A percentile compares a stretch with the other conserved stretches of the same genome.
These are phyloP conservation scores for Ephialtes manifestator DNA, from an alignment of 2,888 invertebrate species.

Conservation along the genomic window DNA sequence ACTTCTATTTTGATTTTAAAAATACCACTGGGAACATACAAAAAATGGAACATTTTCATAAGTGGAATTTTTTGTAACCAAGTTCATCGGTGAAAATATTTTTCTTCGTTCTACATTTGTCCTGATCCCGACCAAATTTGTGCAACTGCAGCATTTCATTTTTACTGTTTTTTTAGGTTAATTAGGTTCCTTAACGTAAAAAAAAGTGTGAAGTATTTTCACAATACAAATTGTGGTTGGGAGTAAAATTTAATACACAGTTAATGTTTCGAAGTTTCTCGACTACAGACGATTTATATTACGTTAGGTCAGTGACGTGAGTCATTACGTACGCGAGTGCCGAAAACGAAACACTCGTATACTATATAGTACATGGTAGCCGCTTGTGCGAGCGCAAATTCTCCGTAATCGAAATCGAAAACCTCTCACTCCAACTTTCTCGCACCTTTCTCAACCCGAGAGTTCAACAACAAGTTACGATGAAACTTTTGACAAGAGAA, in stretches of 20 bases:
- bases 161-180: no score
- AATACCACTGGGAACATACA: no score
- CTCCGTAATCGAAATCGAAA: not conserved
- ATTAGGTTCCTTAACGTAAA: no score
- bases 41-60: no score
- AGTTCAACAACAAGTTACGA: conserved; percentile 3
- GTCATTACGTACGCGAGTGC: not conserved
- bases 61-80: no score
- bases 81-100: no score
- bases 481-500: conserved; percentile 28
- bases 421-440: conserved; percentile 58
- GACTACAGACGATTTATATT: conserved; percentile 51
- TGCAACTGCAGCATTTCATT: no score
- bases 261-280: not conserved
- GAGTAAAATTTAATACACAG: not conserved
- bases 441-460: conserved; percentile 37
- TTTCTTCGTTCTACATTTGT: no score
- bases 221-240: not conserved
- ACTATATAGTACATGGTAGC: conserved; percentile 6
- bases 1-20: no score
- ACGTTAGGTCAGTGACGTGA: conserved; percentile 61
- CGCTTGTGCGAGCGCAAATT: not conserved
- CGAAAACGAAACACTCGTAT: conserved; percentile 17
- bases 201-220: not conserved
- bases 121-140: no score